Percentiles rank a stretch among this genome's conserved stretches.
Conservation (phyloP, 1,140 invertebrate genomes). For the Maconellicoccus hirsutus region DNA sequence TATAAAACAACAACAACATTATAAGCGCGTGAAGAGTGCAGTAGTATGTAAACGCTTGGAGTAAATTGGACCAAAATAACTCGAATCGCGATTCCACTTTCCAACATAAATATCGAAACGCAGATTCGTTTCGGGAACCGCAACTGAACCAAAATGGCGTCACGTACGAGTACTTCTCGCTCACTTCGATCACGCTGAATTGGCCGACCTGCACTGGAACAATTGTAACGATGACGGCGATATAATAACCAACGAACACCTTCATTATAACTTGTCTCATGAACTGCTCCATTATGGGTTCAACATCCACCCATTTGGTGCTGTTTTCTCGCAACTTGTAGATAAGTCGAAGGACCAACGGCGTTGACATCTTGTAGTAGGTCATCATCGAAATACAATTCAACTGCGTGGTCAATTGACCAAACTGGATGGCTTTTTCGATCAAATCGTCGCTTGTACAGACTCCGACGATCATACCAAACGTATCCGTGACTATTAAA, state of each 20-base stretch:
- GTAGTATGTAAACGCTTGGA: background rate
- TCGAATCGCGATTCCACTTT: background rate
- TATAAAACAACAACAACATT: background rate
- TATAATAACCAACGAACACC: background rate
- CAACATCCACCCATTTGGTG: background rate
- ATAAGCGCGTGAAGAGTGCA: background rate
- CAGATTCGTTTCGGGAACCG: background rate
- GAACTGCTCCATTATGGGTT: background rate
- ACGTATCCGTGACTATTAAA: background rate
- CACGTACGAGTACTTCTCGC: background rate
- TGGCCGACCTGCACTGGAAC: background rate
- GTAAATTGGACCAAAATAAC: background rate
- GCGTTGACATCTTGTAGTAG: background rate
- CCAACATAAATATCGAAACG: background rate
- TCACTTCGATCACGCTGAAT: background rate
- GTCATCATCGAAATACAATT: background rate
- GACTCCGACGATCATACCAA: background rate
- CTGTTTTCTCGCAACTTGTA: background rate
- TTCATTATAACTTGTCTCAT: background rate
- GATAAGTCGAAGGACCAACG: background rate
- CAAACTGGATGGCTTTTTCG: background rate
- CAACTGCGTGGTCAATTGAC: background rate
- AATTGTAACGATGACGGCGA: background rate
- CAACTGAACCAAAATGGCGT: background rate
- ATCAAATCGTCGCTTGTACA: background rate